These are phyloP conservation scores for Cryptocephalus primarius DNA, from an alignment of 2,888 invertebrate species.

Conservation along the genomic window DNA sequence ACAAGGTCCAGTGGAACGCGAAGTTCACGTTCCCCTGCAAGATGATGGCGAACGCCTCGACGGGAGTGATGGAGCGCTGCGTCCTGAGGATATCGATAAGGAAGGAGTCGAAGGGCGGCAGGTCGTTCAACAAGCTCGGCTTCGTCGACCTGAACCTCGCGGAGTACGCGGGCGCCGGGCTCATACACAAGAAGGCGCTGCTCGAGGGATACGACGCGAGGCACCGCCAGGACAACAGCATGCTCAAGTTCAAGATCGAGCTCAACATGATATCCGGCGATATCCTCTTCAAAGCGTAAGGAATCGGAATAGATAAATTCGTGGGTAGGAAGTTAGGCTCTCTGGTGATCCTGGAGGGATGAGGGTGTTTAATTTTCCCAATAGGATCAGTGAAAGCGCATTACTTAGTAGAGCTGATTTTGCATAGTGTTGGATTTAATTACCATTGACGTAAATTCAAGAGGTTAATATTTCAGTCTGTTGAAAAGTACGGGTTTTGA, in stretches of 20 bases:
- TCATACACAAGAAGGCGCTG: slow-evolving; percentile 75
- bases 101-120: slow-evolving; percentile 78
- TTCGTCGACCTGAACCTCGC: slow-evolving; percentile 96
- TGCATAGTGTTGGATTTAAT: too few species aligned
- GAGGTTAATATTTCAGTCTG: too few species aligned
- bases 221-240: slow-evolving; percentile 92
- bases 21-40: slow-evolving; percentile 89
- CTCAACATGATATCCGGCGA: slow-evolving; percentile 95
- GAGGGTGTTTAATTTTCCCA: too few species aligned
- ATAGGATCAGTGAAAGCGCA: too few species aligned
- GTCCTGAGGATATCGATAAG: slow-evolving; percentile 87
- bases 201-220: slow-evolving; percentile 91
- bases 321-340: too few species aligned
- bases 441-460: too few species aligned
- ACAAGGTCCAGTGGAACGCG: slow-evolving; percentile 88
- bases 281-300: slow-evolving; percentile 96
- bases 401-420: too few species aligned
- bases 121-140: slow-evolving; percentile 89
- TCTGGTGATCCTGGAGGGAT: too few species aligned
- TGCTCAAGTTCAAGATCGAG: slow-evolving; percentile 79
- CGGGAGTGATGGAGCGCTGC: slow-evolving; percentile 90
- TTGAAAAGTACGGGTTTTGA: too few species aligned
- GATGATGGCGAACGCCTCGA: slow-evolving; percentile 93
- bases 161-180: slow-evolving; percentile 90
- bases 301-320: slow-evolving; percentile 15